Evolutionary conservation across 2,113 vertebrate genomes (phyloP), one percentile per base, ranked within the genome.

Genomic region (Gymnogyps californianus): DNA sequence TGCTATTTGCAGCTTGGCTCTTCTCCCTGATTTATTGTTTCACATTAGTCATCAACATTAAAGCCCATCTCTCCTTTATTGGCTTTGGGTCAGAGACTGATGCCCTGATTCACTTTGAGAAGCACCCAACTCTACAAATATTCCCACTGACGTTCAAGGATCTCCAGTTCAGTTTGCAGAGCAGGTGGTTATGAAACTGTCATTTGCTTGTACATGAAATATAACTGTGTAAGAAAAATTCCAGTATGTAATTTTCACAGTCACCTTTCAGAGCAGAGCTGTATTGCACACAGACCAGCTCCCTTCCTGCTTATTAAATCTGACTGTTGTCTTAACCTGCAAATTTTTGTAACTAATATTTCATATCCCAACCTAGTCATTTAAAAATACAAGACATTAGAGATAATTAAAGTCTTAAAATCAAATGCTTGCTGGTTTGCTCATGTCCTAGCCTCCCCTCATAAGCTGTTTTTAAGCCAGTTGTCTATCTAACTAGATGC

Each of bases 1-100:
- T 83, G 95, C 93, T 96, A 57, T 96, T 96, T 94, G 90, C 79
- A 94, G 77, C 64, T 96, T 97, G 87, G 91, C 95, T 52, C 80
- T 85, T 93, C 67, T 94, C 79, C 91, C 59, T 85, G 84, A 95
- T 94, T 89, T 95, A 90, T 78, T 94, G 83, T 92, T 96, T 85
- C 86, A 81, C 64, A 32, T 93, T 94, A 96, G 87, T 96, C 94
- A 94, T 91, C 93, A 95, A 6, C 87, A 86, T 85, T 93, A 94
- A 95, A 97, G 62, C 82, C 83, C 75, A 81, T 86, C 76, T 95
- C 93, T 86, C 74, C 62, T 97, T 94, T 83, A 86, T 40, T 93
- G 87, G 94, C 85, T 90, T 93, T 1, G 10, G 79, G 90, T 95
- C 85, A 90, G 71, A 83, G 67, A 34, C 71, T 34, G 71, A 64